Conservation (phyloP, 2,888 invertebrate genomes). For the Rotaria socialis region DNA sequence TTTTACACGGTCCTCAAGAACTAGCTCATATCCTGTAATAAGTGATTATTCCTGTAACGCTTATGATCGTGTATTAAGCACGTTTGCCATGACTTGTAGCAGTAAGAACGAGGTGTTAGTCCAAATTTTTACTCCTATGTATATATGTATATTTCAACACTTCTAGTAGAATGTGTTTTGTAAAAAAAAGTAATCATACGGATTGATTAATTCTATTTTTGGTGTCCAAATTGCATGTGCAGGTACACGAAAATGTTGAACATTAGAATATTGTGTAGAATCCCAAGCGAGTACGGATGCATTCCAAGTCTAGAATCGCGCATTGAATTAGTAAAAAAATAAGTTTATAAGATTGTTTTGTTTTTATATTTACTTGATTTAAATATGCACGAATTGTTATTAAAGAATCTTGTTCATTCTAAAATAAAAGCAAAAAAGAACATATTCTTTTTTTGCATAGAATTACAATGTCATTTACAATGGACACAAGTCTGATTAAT, state of each 20-base stretch:
- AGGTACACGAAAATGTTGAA: neutral
- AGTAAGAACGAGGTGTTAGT: no score
- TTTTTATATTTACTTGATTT: slow-evolving; percentile 12
- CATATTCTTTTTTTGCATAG: neutral
- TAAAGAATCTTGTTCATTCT: slow-evolving; percentile 10
- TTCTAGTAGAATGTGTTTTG: no score
- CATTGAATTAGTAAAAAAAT: neutral
- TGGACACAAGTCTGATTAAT: neutral
- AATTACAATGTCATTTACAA: neutral
- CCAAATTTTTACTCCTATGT: no score
- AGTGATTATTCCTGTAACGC: no score
- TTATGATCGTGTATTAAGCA: no score
- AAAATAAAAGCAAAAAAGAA: neutral
- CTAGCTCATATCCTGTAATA: no score
- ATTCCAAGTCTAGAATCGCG: neutral
- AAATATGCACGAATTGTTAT: neutral
- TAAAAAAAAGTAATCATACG: neutral
- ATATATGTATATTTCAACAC: no score
- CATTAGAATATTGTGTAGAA: neutral
- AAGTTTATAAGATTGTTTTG: no score
- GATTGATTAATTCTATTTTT: neutral
- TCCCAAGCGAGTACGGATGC: neutral
- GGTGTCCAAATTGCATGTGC: slow-evolving; percentile 34
- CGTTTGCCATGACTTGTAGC: no score
- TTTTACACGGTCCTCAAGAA: no score